Evolutionary conservation across 2,797 vertebrate genomes (phyloP).

Genomic region (Pelochelys cantorii): DNA sequence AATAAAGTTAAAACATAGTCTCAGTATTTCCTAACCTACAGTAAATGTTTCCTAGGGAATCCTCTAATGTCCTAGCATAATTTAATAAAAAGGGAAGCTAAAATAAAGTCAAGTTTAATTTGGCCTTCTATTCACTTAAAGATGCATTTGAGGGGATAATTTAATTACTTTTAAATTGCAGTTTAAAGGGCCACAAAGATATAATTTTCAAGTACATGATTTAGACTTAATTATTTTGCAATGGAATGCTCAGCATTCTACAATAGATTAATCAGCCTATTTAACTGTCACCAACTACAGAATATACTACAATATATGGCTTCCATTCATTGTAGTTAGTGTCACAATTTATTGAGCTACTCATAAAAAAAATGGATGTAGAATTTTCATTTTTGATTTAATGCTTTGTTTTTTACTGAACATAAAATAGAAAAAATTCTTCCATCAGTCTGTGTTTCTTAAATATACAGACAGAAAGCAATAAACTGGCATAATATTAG

Average conservation of each 20-base stretch:
- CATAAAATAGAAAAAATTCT: neutral
- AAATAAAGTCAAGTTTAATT: conserved; percentile 51
- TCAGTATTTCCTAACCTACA: conserved; percentile 29
- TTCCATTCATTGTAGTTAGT: neutral
- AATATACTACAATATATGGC: neutral
- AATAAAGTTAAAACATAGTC: conserved; percentile 31
- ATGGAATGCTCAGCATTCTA: conserved; percentile 28
- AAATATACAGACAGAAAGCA: neutral
- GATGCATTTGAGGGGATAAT: conserved; percentile 39
- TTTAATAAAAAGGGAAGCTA: conserved; percentile 34
- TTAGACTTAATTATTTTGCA: conserved; percentile 18
- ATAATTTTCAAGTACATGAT: conserved; percentile 36
- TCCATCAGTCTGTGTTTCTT: neutral
- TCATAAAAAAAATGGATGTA: neutral
- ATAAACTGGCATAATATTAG: neutral
- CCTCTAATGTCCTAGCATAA: conserved; percentile 10
- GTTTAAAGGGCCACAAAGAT: conserved; percentile 39
- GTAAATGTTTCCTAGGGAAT: neutral
- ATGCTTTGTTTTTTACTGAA: neutral
- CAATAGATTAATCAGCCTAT: conserved; percentile 39
- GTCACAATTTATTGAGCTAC: neutral
- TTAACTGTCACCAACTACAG: conserved; percentile 19
- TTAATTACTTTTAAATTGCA: conserved; percentile 51
- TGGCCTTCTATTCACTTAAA: conserved; percentile 40
- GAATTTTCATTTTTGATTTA: neutral